phyloP scores from a whole-genome alignment of 2,797 vertebrate genomes.

The Eulemur coronatus region DNA sequence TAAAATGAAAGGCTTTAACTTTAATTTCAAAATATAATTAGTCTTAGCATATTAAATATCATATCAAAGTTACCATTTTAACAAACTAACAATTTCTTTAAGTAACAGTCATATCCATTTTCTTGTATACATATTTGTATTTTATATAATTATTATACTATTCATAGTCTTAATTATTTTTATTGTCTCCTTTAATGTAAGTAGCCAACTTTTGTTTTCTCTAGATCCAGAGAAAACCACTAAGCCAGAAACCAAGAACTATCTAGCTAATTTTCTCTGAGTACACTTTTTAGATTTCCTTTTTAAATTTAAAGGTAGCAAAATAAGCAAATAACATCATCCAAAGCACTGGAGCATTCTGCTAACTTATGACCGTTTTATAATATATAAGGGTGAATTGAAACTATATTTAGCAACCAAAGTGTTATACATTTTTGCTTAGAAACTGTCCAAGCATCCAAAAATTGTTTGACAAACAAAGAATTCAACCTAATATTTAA shows the following conservation, averaged over 20 bases:
- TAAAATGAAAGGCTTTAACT: neutral
- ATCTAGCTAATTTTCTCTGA: neutral
- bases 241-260: neutral
- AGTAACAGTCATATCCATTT: neutral
- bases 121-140: neutral
- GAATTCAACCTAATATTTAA: neutral
- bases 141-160: neutral
- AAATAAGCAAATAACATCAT: neutral
- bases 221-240: neutral
- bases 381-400: neutral
- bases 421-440: neutral
- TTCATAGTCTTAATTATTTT: neutral
- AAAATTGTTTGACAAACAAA: neutral
- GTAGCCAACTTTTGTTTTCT: neutral
- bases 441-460: neutral
- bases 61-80: neutral
- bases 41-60: neutral
- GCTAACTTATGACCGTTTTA: neutral
- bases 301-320: neutral
- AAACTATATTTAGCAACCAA: neutral
- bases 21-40: conserved; percentile 19
- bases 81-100: neutral
- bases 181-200: neutral
- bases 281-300: neutral
- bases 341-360: neutral